These are phyloP conservation scores for Kryptopterus vitreolus DNA, from an alignment of 2,797 vertebrate genomes.

Conservation along the genomic window DNA sequence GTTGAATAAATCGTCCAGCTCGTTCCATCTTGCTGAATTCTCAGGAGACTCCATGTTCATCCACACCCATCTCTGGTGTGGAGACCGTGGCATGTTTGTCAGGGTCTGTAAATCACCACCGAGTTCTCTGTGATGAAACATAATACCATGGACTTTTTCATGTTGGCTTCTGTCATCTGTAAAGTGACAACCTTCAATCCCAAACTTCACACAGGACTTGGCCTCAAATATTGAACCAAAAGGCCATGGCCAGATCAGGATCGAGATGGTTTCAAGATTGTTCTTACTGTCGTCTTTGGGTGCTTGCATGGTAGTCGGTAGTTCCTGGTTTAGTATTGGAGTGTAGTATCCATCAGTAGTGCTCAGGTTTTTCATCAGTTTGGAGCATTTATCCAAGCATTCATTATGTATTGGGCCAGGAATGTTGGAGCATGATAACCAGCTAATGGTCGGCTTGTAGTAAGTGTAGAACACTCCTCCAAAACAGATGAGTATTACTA, in stretches of 20 bases:
- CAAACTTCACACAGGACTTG: background rate
- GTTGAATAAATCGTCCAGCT: conserved; percentile 46
- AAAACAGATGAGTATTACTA: conserved; percentile 6
- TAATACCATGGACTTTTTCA: conserved; percentile 45
- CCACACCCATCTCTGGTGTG: conserved; percentile 61
- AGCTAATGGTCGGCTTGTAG: background rate
- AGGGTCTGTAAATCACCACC: background rate
- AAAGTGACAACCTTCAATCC: conserved; percentile 7
- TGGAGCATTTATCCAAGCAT: background rate
- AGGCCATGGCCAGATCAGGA: conserved; percentile 49
- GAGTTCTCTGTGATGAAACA: conserved; percentile 58
- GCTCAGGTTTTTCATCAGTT: background rate
- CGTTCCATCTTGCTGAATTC: rapidly evolving
- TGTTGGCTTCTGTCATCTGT: conserved; percentile 1
- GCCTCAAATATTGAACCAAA: background rate
- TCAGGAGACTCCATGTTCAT: conserved; percentile 58
- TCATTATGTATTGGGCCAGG: background rate
- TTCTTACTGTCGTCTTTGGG: background rate
- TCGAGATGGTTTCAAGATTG: background rate
- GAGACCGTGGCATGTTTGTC: conserved; percentile 34
- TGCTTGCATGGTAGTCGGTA: background rate
- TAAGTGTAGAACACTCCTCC: conserved; percentile 13
- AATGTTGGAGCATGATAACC: background rate
- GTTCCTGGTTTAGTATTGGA: background rate
- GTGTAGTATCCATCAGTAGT: background rate